These are phyloP conservation scores for Remorina albescens DNA, from an alignment of 2,797 vertebrate species.

Conservation along the genomic window DNA sequence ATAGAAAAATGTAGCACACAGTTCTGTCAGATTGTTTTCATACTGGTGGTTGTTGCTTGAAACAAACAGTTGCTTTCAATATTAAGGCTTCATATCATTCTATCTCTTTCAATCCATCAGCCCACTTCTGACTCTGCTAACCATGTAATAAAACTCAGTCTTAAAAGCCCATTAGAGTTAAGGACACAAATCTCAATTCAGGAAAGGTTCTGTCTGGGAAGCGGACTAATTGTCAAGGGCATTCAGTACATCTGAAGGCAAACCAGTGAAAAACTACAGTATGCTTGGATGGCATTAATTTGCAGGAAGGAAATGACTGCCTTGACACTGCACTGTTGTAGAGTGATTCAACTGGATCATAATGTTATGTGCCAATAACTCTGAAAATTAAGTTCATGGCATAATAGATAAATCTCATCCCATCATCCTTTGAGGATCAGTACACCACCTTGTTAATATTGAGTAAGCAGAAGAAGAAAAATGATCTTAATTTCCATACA, in stretches of 20 bases:
- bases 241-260: slow-evolving; percentile 24
- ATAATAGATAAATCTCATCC: slow-evolving; percentile 54
- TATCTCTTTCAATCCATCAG: slow-evolving; percentile 10
- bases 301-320: slow-evolving; percentile 43
- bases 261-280: slow-evolving; percentile 25
- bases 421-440: slow-evolving; percentile 59
- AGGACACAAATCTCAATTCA: neutral
- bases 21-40: neutral
- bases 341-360: slow-evolving; percentile 46
- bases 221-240: slow-evolving; percentile 42
- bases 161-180: neutral
- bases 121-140: neutral
- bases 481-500: slow-evolving; percentile 44
- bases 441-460: slow-evolving; percentile 33
- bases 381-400: slow-evolving; percentile 58
- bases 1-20: neutral
- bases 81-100: neutral
- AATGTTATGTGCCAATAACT: slow-evolving; percentile 63
- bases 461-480: slow-evolving; percentile 47
- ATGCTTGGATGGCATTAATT: slow-evolving; percentile 50
- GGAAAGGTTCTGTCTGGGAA: slow-evolving; percentile 22
- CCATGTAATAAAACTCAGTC: neutral
- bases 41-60: neutral
- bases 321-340: slow-evolving; percentile 14
- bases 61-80: neutral